Conservation (phyloP, 2,113 vertebrate species). For the Rhinogobius similis region DNA sequence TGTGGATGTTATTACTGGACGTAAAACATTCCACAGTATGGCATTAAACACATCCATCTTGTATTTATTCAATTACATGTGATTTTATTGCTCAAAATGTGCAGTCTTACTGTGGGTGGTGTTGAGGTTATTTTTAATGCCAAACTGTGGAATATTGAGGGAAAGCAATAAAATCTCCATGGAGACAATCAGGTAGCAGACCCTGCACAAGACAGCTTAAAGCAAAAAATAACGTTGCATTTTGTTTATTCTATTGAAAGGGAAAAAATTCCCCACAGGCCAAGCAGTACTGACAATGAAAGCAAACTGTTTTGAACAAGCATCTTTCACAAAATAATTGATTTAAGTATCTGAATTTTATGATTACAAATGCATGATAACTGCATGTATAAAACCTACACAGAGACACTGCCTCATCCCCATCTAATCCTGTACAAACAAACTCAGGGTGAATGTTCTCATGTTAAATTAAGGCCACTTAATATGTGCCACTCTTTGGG, state of each 20-base stretch:
- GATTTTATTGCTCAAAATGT: no score
- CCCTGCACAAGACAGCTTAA: no score
- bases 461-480: slow-evolving; percentile 17
- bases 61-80: no score
- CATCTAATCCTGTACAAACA: slow-evolving; percentile 5
- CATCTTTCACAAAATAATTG: not conserved
- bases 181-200: no score
- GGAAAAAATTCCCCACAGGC: not conserved
- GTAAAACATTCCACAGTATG: not conserved
- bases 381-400: not conserved
- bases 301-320: not conserved
- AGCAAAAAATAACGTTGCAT: no score
- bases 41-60: not conserved
- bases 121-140: not conserved
- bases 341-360: not conserved
- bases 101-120: not conserved
- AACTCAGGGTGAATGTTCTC: slow-evolving; percentile 8
- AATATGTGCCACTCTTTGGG: slow-evolving; percentile 5
- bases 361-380: not conserved
- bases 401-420: not conserved
- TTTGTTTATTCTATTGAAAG: not conserved
- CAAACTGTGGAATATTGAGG: no score
- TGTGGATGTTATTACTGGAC: not conserved
- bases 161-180: no score
- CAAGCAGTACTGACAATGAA: not conserved